Evolutionary conservation across 2,888 invertebrate genomes (phyloP).

Genomic region (Lapara coniferarum): DNA sequence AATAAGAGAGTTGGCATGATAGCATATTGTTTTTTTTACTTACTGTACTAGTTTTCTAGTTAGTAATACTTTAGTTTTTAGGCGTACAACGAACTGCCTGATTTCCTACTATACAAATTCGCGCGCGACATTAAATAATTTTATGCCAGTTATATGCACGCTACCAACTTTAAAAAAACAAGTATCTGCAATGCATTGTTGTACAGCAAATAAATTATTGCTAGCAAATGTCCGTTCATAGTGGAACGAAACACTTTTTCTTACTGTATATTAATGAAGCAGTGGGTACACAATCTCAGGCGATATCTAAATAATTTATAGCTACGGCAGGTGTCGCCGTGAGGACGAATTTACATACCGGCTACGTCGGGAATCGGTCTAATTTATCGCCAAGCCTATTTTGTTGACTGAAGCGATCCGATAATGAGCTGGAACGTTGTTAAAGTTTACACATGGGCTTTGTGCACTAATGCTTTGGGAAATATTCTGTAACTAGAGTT

Average conservation of each 20-base stretch:
- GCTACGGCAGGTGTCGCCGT: conserved; percentile 67
- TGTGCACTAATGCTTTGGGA: not conserved
- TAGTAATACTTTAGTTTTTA: no score
- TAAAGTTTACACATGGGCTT: conserved; percentile 12
- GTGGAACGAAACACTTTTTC: conserved; percentile 61
- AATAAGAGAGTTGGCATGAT: no score
- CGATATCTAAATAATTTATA: conserved; percentile 78
- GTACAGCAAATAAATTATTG: conserved; percentile 39
- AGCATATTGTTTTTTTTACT: no score
- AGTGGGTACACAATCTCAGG: conserved; percentile 62
- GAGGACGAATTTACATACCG: conserved; percentile 69
- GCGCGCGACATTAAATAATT: conserved; percentile 40
- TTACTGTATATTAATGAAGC: conserved; percentile 73
- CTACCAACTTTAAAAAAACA: conserved; percentile 10
- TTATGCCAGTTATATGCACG: conserved; percentile 48
- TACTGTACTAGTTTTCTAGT: no score
- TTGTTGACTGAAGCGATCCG: conserved; percentile 41
- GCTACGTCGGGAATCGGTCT: conserved; percentile 47
- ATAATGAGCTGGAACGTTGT: conserved; percentile 30
- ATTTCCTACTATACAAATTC: not conserved
- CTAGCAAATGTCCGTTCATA: conserved; percentile 8
- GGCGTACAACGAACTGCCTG: no score
- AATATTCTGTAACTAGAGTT: not conserved
- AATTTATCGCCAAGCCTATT: conserved; percentile 62
- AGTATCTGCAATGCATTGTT: conserved; percentile 34